Conservation (phyloP, 2,113 vertebrate genomes). For the Artemisiospiza belli region DNA sequence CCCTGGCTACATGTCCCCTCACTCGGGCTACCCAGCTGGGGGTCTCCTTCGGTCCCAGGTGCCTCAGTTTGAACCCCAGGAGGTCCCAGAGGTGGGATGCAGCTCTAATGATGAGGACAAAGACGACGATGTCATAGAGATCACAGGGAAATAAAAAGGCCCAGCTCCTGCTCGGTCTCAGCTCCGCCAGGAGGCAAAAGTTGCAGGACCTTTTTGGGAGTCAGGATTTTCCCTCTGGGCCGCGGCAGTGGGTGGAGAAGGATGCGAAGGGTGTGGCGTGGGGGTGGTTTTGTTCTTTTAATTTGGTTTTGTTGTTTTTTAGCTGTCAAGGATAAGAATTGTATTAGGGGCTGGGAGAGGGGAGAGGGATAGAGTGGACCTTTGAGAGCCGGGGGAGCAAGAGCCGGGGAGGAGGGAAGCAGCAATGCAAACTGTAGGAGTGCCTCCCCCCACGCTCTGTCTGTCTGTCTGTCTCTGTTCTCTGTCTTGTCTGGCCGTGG, state of each 20-base stretch:
- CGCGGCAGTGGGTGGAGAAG: conserved; percentile 50
- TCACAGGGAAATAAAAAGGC: conserved; percentile 88
- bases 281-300: conserved; percentile 22
- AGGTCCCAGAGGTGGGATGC: conserved; percentile 85
- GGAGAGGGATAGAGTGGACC: conserved; percentile 33
- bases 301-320: conserved; percentile 38
- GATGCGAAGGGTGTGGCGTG: conserved; percentile 45
- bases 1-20: conserved; percentile 83
- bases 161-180: conserved; percentile 26
- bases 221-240: conserved; percentile 64
- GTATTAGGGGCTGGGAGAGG: conserved; percentile 48
- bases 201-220: conserved; percentile 65
- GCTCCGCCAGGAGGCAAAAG: conserved; percentile 32
- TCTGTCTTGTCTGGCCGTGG: conserved; percentile 57
- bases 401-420: conserved; percentile 41
- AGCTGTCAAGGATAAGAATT: conserved; percentile 64
- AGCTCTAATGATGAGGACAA: conserved; percentile 96
- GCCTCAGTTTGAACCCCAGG: conserved; percentile 83
- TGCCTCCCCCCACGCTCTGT: conserved; percentile 50
- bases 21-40: conserved; percentile 84
- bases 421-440: conserved; percentile 51
- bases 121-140: conserved; percentile 96
- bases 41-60: conserved; percentile 88
- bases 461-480: conserved; percentile 68
- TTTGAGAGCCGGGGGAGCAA: conserved; percentile 30